Conservation (phyloP, 2,113 vertebrate species). For the Carassius gibelio region DNA sequence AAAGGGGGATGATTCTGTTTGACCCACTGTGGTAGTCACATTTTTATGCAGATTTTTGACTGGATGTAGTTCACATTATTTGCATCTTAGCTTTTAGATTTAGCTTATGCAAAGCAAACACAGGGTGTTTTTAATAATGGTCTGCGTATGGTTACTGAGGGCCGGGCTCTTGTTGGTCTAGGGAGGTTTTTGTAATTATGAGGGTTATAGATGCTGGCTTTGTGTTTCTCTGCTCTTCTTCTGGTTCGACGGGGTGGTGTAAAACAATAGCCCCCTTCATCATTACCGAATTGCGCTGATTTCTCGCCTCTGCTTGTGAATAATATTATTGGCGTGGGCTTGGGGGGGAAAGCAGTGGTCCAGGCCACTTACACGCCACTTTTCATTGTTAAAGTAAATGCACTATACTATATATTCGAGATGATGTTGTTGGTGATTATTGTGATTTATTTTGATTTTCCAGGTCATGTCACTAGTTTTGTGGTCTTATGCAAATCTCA, state of each 20-base stretch:
- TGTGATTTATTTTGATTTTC: neutral
- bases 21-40: neutral
- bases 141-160: neutral
- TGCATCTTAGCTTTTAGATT: constrained; percentile 8
- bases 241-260: constrained; percentile 45
- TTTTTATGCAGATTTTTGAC: neutral
- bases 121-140: neutral
- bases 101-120: constrained; percentile 17
- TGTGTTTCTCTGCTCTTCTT: constrained; percentile 60
- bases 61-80: neutral
- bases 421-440: neutral
- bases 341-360: too few species aligned
- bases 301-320: constrained; percentile 65
- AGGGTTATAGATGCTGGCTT: constrained; percentile 43
- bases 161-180: neutral
- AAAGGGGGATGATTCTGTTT: too few species aligned
- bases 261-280: constrained; percentile 73
- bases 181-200: constrained; percentile 30
- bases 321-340: constrained; percentile 65
- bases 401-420: neutral
- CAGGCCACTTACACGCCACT: too few species aligned
- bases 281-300: constrained; percentile 72
- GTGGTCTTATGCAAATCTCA: neutral
- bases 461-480: neutral
- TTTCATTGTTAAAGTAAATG: neutral